Conservation (phyloP, 2,113 vertebrate species). For the Saccopteryx leptura region DNA sequence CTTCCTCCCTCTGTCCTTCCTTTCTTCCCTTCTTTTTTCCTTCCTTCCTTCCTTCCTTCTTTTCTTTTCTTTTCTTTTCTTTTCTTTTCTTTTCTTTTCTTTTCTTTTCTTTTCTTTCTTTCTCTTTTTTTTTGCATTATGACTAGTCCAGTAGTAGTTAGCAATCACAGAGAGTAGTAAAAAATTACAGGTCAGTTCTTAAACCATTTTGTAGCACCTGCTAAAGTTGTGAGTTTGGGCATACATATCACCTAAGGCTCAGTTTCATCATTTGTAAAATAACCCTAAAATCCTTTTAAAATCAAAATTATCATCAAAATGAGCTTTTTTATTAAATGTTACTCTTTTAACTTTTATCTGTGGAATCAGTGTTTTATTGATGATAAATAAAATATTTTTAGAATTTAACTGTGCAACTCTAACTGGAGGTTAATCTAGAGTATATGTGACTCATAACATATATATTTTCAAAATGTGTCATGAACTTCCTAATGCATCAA, state of each 20-base stretch:
- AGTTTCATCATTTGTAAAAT: neutral
- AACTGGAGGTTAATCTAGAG: slow-evolving; percentile 19
- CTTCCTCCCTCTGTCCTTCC: too few species aligned
- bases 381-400: slow-evolving; percentile 41
- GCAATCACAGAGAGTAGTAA: neutral
- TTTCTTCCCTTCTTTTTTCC: too few species aligned
- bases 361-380: slow-evolving; percentile 22
- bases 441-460: slow-evolving; percentile 43
- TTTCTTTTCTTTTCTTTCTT: too few species aligned
- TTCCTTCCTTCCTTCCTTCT: too few species aligned
- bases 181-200: neutral
- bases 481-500: slow-evolving; percentile 51
- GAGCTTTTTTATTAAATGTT: neutral
- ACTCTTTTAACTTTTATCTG: neutral
- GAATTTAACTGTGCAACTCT: slow-evolving; percentile 56
- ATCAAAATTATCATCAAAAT: slow-evolving; percentile 14
- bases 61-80: too few species aligned
- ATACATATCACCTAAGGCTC: rapidly evolving
- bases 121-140: neutral
- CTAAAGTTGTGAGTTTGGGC: neutral
- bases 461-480: slow-evolving; percentile 71
- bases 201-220: neutral
- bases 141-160: neutral
- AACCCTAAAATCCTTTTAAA: neutral
- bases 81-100: too few species aligned